Base-by-base conservation (phyloP, 2,113 vertebrate genomes). In the Platycercus adscitus region DNA sequence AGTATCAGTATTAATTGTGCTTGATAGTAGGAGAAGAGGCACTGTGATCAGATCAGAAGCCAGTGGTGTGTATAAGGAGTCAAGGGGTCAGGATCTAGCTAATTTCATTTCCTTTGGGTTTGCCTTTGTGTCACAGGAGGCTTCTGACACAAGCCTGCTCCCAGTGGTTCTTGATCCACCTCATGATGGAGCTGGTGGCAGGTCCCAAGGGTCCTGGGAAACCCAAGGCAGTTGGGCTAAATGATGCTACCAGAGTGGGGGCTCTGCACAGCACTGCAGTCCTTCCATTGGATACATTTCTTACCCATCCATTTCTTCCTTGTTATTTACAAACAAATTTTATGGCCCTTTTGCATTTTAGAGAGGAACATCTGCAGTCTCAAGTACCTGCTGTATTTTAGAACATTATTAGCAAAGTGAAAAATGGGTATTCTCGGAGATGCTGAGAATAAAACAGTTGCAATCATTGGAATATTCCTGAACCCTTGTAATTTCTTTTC, bases 351-450 rank as follows among this genome's bases (percentile, higher is more conserved):
- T 83, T 93, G 76, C 35, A 3, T 68, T 91, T 75, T 86, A 47
- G 89, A 94, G 77, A 63, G 86, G 77, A 96, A 78, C 89, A 92
- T 85, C 88, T 95, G 88, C 63, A 75, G n/a, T n/a, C 26, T 91
- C 81, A 50, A 95, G 83, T 69, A 88, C 81, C 68, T 86, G 63
- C 86, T 88, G 47, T 72, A 29, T 39, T 95, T 91, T 81, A 86
- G 76, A 95, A 33, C n/a, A 19, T 80, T 44, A 89, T 77, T 41
- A 89, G 26, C 23, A 77, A 12, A 43, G 78, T 53, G 88, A 95
- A 71, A 86, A 63, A 81, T 6, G 19, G 23, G 10, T 37, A 0
- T 72, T 90, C n/a, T 84, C n/a, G 64, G 47, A 55, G 56, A 13
- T n/a, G 47, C 31, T 91, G 56, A 58, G 21, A 65, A 75, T 75